A percentile compares a stretch with the other conserved stretches of the same genome.
Evolutionary conservation across 2,797 vertebrate genomes (phyloP).

Genomic region (Balearica regulorum): DNA sequence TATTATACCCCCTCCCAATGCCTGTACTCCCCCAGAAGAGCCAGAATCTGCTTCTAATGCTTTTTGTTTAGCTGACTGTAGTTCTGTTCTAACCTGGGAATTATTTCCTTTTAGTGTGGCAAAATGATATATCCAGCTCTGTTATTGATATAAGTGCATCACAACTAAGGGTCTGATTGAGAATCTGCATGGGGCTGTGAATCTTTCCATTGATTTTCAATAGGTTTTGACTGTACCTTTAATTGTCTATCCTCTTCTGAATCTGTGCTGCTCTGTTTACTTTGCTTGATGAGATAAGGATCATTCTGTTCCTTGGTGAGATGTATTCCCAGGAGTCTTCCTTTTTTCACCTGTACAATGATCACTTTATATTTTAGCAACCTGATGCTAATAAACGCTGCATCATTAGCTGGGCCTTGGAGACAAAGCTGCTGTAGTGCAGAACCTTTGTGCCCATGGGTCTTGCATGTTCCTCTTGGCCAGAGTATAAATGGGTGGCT

Average conservation of each 20-base stretch:
- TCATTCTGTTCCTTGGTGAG: not conserved
- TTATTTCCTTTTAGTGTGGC: not conserved
- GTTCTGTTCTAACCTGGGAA: not conserved
- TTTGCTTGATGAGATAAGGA: conserved; percentile 12
- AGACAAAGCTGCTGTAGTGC: not conserved
- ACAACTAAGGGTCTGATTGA: not conserved
- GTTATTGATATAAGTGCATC: not conserved
- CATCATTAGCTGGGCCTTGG: not conserved
- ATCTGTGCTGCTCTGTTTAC: conserved; percentile 13
- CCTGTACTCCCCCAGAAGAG: not conserved
- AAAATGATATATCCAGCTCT: not conserved
- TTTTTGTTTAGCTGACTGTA: not conserved
- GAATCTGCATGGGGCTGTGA: not conserved
- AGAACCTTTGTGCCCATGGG: not conserved
- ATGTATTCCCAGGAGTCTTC: not conserved
- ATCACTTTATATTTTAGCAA: conserved; percentile 17
- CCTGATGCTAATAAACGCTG: not conserved
- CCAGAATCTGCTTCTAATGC: not conserved
- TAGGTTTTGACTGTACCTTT: conserved; percentile 1
- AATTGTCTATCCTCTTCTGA: not conserved
- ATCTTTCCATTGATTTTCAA: not conserved
- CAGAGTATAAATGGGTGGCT: not conserved
- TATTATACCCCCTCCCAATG: not conserved
- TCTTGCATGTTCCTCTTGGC: not conserved
- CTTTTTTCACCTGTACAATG: not conserved